A percentile compares a stretch with the other conserved stretches of the same genome.
These are phyloP conservation scores for Rhombomys opimus DNA, from an alignment of 2,113 vertebrate species.

Conservation along the genomic window DNA sequence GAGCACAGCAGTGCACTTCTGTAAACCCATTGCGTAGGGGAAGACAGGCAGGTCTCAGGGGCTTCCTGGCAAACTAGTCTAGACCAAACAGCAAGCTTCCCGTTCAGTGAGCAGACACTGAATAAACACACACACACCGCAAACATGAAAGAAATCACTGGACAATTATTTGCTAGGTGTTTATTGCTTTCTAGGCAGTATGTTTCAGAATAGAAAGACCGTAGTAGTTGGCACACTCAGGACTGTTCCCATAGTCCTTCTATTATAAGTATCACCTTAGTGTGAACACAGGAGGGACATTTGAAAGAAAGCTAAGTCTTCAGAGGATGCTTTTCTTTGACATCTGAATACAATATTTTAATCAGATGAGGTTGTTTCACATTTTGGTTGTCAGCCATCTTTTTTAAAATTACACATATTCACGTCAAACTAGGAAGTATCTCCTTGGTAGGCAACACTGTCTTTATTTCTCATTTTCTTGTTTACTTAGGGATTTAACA, in stretches of 20 bases:
- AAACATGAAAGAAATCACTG: background rate
- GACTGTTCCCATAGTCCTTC: background rate
- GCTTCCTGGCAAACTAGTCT: background rate
- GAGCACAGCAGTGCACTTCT: too few species aligned
- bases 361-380: background rate
- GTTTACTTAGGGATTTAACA: constrained; percentile 54
- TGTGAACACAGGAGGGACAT: background rate
- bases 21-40: background rate
- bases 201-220: background rate
- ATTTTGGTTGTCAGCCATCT: background rate
- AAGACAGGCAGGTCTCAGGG: background rate
- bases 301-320: background rate
- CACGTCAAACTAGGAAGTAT: background rate
- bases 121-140: too few species aligned
- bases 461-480: constrained; percentile 52
- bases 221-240: background rate
- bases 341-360: constrained; percentile 4
- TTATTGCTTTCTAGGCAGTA: background rate
- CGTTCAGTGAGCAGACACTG: background rate
- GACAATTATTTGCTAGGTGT: background rate
- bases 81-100: background rate
- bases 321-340: constrained; percentile 23
- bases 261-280: background rate
- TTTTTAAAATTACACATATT: background rate
- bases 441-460: background rate